Conservation (phyloP, 2,888 invertebrate species). For the Brachynemurus nebulosus region DNA sequence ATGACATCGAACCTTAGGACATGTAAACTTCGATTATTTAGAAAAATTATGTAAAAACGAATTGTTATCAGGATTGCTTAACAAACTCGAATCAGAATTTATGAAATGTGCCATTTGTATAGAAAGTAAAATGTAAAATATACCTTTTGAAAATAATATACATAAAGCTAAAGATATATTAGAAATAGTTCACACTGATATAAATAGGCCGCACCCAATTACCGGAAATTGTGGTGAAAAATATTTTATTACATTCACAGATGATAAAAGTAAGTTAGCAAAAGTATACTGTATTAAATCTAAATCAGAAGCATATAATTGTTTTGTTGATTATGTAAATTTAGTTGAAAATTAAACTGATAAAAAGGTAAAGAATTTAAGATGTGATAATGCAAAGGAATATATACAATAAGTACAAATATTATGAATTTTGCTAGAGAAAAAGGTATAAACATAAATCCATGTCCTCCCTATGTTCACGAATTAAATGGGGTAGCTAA, state of each 20-base stretch:
- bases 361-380: constrained; percentile 6
- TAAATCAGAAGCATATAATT: constrained; percentile 6
- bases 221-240: constrained; percentile 10
- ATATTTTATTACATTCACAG: no score
- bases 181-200: no score
- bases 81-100: no score
- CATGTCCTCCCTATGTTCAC: constrained; percentile 16
- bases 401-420: constrained; percentile 10
- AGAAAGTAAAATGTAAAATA: constrained; percentile 20
- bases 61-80: no score
- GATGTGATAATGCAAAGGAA: constrained; percentile 11
- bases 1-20: constrained; percentile 17
- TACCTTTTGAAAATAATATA: constrained; percentile 19
- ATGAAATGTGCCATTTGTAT: no score
- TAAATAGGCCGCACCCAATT: constrained; percentile 15
- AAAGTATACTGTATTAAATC: constrained; percentile 10
- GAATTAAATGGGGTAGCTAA: constrained; percentile 17
- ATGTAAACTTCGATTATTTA: constrained; percentile 20
- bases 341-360: constrained; percentile 1
- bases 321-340: no score
- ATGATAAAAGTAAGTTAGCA: no score
- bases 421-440: constrained; percentile 16
- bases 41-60: no score
- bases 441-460: constrained; percentile 14
- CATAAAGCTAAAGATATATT: constrained; percentile 16